phyloP scores from a whole-genome alignment of 2,888 invertebrate genomes.

The Polietes domitor region DNA sequence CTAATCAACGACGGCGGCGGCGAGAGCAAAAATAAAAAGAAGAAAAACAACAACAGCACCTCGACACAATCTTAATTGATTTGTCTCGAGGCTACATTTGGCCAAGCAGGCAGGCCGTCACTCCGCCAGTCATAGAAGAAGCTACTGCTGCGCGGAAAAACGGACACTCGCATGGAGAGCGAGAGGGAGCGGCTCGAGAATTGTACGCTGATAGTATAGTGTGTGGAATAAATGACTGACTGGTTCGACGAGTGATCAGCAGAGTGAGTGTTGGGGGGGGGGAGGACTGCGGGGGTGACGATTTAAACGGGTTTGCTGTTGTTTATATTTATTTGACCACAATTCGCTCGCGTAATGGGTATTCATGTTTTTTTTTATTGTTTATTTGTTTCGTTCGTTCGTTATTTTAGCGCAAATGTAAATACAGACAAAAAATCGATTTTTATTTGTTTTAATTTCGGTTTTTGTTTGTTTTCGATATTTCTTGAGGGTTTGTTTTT shows the following conservation, averaged over 20 bases:
- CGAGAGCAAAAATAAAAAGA: conserved; percentile 23
- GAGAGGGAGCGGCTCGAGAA: neutral
- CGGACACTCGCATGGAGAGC: neutral
- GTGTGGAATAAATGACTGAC: no score
- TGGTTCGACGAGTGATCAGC: neutral
- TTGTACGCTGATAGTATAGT: neutral
- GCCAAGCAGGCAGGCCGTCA: neutral
- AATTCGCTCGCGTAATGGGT: conserved; percentile 16
- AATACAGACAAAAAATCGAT: conserved; percentile 47
- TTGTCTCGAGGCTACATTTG: conserved; percentile 57
- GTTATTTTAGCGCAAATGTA: conserved; percentile 48
- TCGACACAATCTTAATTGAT: conserved; percentile 47
- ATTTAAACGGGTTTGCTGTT: conserved; percentile 29
- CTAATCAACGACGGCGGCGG: neutral
- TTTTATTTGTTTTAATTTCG: conserved; percentile 16
- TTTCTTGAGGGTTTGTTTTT: neutral
- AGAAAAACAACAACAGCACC: conserved; percentile 15
- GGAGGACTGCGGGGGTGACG: neutral
- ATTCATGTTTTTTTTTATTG: neutral
- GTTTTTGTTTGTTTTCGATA: neutral
- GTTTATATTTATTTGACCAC: conserved; percentile 3
- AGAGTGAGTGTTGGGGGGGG: neutral
- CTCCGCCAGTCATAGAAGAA: neutral
- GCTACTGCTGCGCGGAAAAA: neutral
- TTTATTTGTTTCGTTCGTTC: conserved; percentile 29